Conservation (phyloP, 2,797 vertebrate species). For the Garrulus glandarius region DNA sequence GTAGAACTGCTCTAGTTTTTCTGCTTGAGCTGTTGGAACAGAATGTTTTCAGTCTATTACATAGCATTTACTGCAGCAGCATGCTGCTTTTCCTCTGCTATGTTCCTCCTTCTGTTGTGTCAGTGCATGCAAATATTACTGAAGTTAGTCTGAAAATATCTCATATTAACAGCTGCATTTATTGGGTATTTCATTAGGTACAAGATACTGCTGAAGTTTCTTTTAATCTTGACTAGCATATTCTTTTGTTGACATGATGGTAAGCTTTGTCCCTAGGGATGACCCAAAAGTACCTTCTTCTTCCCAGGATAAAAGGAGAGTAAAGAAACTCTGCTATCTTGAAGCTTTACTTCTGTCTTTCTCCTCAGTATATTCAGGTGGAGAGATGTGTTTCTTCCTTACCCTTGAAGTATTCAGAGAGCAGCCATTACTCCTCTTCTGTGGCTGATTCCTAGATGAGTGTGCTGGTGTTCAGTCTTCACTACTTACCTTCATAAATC, state of each 20-base stretch:
- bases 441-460: neutral
- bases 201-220: neutral
- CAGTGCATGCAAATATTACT: neutral
- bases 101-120: neutral
- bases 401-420: neutral
- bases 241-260: neutral
- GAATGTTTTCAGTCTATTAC: neutral
- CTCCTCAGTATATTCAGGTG: neutral
- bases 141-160: neutral
- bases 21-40: neutral
- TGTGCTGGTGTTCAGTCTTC: neutral
- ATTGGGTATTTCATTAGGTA: neutral
- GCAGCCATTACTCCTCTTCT: neutral
- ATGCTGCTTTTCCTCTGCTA: neutral
- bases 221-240: neutral
- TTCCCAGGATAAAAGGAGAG: neutral
- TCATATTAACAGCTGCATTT: neutral
- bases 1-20: conserved; percentile 1
- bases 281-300: neutral
- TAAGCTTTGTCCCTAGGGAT: neutral
- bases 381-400: neutral
- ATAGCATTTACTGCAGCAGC: neutral
- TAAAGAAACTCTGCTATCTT: neutral
- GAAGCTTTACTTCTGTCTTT: neutral
- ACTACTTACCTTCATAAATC: neutral